These are phyloP conservation scores for Stegostoma tigrinum DNA, from an alignment of 2,113 vertebrate genomes.

Conservation along the genomic window DNA sequence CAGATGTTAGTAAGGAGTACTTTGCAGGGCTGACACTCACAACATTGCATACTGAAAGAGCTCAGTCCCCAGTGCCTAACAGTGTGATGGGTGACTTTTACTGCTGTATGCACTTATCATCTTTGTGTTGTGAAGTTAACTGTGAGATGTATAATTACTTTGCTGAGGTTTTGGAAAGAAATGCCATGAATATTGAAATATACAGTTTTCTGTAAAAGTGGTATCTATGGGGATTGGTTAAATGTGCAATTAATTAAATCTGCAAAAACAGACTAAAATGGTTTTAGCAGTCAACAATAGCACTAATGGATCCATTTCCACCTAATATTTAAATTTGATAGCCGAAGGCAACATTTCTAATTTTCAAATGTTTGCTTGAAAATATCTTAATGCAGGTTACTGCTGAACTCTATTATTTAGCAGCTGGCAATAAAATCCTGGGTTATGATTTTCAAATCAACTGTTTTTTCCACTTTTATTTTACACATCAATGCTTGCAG, in stretches of 20 bases:
- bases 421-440: neutral
- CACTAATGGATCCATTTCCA: neutral
- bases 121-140: neutral
- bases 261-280: neutral
- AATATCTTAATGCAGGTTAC: neutral
- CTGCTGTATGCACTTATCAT: neutral
- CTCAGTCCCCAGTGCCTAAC: neutral
- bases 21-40: too few relatives aligned
- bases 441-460: neutral
- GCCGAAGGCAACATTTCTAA: neutral
- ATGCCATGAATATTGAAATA: neutral
- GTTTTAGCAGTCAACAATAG: neutral
- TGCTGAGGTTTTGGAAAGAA: neutral
- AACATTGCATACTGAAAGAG: neutral
- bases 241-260: neutral
- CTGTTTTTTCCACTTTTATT: neutral
- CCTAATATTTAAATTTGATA: neutral
- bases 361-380: constrained; percentile 5
- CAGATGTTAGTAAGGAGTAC: too few relatives aligned
- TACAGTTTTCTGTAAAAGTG: neutral
- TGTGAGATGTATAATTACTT: neutral
- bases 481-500: neutral
- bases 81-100: neutral
- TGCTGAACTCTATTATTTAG: neutral
- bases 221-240: neutral